These are phyloP conservation scores for Istiophorus platypterus DNA, from an alignment of 2,113 vertebrate species.

Conservation along the genomic window DNA sequence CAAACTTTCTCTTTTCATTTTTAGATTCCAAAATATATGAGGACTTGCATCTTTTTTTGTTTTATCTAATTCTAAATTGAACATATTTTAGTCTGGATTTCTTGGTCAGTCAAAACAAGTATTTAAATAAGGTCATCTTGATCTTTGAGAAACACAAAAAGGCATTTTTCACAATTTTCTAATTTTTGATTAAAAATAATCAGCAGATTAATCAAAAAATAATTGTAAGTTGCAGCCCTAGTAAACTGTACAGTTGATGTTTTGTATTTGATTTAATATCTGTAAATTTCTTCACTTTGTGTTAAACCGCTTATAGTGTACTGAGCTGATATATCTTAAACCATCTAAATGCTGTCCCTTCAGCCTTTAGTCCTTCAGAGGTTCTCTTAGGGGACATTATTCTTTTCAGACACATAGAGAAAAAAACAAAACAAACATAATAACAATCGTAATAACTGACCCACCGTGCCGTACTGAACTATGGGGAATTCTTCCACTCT, in stretches of 20 bases:
- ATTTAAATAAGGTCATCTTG: background rate
- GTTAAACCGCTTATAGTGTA: background rate
- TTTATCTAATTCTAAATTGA: background rate
- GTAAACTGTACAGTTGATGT: background rate
- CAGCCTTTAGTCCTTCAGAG: background rate
- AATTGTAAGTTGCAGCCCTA: background rate
- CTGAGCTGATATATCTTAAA: background rate
- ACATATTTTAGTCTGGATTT: background rate
- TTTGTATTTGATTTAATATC: background rate
- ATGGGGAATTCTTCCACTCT: background rate
- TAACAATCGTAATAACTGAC: too few relatives aligned
- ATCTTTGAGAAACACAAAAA: background rate
- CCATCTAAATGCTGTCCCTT: background rate
- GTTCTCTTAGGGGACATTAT: background rate
- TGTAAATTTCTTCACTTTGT: background rate
- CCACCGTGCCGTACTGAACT: constrained; percentile 9
- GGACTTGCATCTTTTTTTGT: background rate
- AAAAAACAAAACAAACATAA: constrained; percentile 18
- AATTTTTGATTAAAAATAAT: background rate
- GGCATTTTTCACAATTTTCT: too few relatives aligned
- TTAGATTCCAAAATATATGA: background rate
- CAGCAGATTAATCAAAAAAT: background rate
- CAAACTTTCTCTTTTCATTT: too few relatives aligned
- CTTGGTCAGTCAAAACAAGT: background rate
- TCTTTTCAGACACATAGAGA: background rate